Conservation (phyloP, 2,113 vertebrate species). For the Amblyornis subalaris region DNA sequence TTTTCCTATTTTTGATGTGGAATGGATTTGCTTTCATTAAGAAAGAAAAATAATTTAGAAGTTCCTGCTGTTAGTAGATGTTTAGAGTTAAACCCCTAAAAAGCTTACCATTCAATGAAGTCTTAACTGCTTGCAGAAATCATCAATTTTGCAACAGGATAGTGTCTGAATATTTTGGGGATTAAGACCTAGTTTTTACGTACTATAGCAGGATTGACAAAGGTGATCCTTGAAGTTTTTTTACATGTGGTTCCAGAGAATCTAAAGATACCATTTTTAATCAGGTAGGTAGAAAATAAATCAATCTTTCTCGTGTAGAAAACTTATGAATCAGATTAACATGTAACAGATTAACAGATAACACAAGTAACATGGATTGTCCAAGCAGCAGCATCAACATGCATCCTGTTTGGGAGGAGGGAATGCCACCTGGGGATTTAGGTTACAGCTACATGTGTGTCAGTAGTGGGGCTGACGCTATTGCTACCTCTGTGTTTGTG, state of each 20-base stretch:
- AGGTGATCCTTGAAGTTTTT: background rate
- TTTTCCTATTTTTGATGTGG: background rate
- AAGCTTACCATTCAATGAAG: background rate
- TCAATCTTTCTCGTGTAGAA: background rate
- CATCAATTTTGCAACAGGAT: background rate
- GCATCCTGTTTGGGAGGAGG: background rate
- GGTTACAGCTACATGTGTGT: background rate
- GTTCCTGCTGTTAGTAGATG: background rate
- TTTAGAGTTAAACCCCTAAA: background rate
- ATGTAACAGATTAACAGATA: too few relatives aligned
- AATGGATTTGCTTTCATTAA: background rate
- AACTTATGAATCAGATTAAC: background rate
- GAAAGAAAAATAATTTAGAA: background rate
- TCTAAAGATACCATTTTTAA: background rate
- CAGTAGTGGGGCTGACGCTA: background rate
- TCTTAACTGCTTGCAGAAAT: background rate
- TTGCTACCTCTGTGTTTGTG: background rate
- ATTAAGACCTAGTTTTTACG: background rate
- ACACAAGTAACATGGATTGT: background rate
- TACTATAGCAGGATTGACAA: background rate
- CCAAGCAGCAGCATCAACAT: background rate
- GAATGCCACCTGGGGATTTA: background rate
- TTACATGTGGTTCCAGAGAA: background rate
- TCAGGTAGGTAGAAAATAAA: background rate
- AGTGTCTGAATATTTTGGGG: background rate